Evolutionary conservation across 2,888 invertebrate genomes (phyloP), one percentile per base, ranked within the genome.

Genomic region (Agrotis clavis): DNA sequence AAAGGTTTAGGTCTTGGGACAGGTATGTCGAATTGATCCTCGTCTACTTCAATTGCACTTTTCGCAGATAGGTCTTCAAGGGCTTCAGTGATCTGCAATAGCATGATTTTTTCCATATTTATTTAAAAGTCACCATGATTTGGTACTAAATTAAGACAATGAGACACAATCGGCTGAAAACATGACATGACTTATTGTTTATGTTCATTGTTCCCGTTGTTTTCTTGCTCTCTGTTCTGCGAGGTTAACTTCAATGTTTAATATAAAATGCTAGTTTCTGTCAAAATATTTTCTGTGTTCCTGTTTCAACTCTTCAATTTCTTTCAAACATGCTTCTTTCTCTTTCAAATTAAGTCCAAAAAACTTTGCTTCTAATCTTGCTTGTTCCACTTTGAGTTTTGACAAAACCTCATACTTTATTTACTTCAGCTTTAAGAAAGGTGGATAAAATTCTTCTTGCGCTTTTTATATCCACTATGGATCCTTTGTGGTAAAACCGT

Each of bases 101-200:
- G 77, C 94, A 95, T 92, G 94, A n/a, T 74, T 72, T 93, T 94
- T 80, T 95, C 94, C 89, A 95, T 92, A 67, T 95, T 92, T 53
- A 94, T 87, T 79, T 95, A 95, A 84, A 95, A 95, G 1, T 95
- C 95, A 0, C 93, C 93, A 66, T 94, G 90, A 35, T 95, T 92
- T 2, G 95, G 95, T 67, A 95, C 72, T 21, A 85, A 80, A 19
- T 91, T 89, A 19, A 76, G 25, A 69, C 93, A 93, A 77, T 92
- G 94, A 16, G 88, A 82, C 25, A 95, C 91, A 81, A 95, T 95
- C 64, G 90, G 82, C 87, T 96, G 95, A 74, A 96, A 94, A 70
- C 90, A 94, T 91, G 25, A 25, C 25, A 73, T 92, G 90, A 74
- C 92, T 93, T 18, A n/a, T n/a, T n/a, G n/a, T n/a, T n/a, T n/a